Percentiles rank a stretch among this genome's conserved stretches.
Conservation (phyloP, 2,888 invertebrate species). For the Cantharis flavilabris region DNA sequence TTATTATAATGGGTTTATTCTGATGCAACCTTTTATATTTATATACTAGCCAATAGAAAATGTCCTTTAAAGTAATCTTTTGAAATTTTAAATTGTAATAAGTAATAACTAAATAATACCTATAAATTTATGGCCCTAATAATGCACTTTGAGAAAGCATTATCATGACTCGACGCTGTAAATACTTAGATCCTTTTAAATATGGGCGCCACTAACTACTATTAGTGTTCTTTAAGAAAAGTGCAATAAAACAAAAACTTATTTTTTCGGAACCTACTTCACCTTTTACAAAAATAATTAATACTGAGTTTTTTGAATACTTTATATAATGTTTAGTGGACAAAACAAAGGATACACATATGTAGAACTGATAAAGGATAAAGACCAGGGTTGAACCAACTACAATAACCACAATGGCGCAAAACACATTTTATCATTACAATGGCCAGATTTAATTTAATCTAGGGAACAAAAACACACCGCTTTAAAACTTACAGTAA, state of each 20-base stretch:
- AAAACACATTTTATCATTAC: slow-evolving; percentile 54
- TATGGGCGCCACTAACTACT: neutral
- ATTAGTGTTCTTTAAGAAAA: neutral
- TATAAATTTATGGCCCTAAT: neutral
- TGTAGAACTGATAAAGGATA: slow-evolving; percentile 51
- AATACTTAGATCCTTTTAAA: neutral
- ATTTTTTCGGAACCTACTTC: neutral
- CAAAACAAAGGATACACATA: slow-evolving; percentile 48
- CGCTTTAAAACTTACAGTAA: slow-evolving; percentile 41
- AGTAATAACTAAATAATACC: no score
- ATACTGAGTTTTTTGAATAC: slow-evolving; percentile 41
- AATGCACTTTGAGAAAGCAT: neutral
- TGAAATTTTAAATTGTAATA: neutral
- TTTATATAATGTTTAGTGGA: slow-evolving; percentile 37
- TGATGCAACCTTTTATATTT: no score
- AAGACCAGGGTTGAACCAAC: slow-evolving; percentile 49
- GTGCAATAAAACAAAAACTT: neutral
- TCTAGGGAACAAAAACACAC: slow-evolving; percentile 45
- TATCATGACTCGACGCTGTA: neutral
- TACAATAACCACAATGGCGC: slow-evolving; percentile 51
- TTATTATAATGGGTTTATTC: no score
- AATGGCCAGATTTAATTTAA: slow-evolving; percentile 55
- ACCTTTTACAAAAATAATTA: slow-evolving; percentile 34
- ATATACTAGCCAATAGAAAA: no score
- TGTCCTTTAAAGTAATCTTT: neutral